Conservation (phyloP, 1,140 invertebrate species). For the Drosophila persimilis region DNA sequence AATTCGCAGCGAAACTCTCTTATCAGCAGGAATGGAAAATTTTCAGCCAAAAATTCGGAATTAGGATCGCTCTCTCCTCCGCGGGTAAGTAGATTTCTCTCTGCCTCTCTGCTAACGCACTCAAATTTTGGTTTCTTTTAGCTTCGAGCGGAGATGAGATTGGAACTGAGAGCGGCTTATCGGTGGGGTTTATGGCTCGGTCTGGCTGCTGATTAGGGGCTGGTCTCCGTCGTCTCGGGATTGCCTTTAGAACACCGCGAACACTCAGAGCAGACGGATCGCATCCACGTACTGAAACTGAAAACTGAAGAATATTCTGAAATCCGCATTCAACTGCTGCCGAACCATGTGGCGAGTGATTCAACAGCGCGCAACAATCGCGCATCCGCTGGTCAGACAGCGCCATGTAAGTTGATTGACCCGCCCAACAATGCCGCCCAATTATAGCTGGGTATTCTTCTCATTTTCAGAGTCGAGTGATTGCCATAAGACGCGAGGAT, state of each 20-base stretch:
- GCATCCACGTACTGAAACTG: slow-evolving; percentile 18
- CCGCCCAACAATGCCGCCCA: background rate
- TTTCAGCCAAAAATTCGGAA: slow-evolving; percentile 37
- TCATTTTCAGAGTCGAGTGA: slow-evolving; percentile 85
- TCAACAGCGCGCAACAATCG: slow-evolving; percentile 56
- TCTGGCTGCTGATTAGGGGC: slow-evolving; percentile 67
- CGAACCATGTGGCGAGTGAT: slow-evolving; percentile 54
- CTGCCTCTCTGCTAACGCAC: slow-evolving; percentile 15
- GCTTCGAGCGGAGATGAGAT: slow-evolving; percentile 32
- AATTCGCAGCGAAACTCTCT: slow-evolving; percentile 23
- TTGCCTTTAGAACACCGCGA: slow-evolving; percentile 60
- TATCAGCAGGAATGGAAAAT: slow-evolving; percentile 62
- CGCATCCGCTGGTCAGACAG: slow-evolving; percentile 59
- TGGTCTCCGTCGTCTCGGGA: slow-evolving; percentile 28
- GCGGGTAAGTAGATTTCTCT: slow-evolving; percentile 20
- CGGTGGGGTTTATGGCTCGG: slow-evolving; percentile 33
- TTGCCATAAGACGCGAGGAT: slow-evolving; percentile 95
- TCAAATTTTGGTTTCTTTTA: slow-evolving; percentile 33
- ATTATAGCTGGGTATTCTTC: background rate
- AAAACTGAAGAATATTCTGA: background rate
- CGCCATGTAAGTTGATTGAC: slow-evolving; percentile 67
- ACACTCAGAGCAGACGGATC: slow-evolving; percentile 64
- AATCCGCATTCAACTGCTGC: slow-evolving; percentile 24
- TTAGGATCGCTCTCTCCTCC: slow-evolving; percentile 29
- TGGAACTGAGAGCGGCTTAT: slow-evolving; percentile 38